Base-by-base conservation (phyloP, 2,888 invertebrate genomes). In the Oscheius sp. region DNA sequence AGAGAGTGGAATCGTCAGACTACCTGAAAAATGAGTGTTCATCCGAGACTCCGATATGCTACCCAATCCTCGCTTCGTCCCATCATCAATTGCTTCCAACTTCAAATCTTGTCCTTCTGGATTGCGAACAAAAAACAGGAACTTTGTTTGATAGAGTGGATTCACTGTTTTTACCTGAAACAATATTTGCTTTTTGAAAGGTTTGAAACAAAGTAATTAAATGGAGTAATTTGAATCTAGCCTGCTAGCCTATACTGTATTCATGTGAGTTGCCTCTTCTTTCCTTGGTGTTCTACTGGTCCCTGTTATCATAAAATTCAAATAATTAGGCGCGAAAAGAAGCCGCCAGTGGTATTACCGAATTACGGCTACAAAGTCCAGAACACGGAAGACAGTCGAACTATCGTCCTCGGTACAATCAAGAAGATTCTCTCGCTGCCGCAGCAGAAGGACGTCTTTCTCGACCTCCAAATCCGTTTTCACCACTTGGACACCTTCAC, bases 61-160 rank as follows among this genome's bases (percentile, higher is more conserved):
- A 32, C 89, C 89, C 2, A 89, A 74, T 1, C 77, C 76, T 1
- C 84, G 71, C 1, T 81, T 78, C 4, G 87, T 89, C 13, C 86
- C 86, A 35, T 86, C 85, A 58, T 89, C 89, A 37, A 84, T 55
- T 2, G 88, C 89, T 78, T 94, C 94, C 42, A 97, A 91, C 82
- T 94, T 93, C 29, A 98, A 89, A 13, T 93, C 93, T 89, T 96
- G 95, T 42, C 94, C 94, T 89, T 95, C 94, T 0, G 96, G 96
- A 91, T 97, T 95, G 82, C 93, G 92, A 2, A 97, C 94, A 53
- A 97, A 92, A 91, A 96, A 96, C 1, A 95, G 94, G 90, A 96
- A 96, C 7, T 96, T 95, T 89, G 95, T 94, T 90, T 97, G 96
- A 93, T 94, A 98, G 68, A 96, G 94, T 0, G 98, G 98, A 88